Conservation (phyloP, 2,113 vertebrate genomes). For the Psettodes erumei region DNA sequence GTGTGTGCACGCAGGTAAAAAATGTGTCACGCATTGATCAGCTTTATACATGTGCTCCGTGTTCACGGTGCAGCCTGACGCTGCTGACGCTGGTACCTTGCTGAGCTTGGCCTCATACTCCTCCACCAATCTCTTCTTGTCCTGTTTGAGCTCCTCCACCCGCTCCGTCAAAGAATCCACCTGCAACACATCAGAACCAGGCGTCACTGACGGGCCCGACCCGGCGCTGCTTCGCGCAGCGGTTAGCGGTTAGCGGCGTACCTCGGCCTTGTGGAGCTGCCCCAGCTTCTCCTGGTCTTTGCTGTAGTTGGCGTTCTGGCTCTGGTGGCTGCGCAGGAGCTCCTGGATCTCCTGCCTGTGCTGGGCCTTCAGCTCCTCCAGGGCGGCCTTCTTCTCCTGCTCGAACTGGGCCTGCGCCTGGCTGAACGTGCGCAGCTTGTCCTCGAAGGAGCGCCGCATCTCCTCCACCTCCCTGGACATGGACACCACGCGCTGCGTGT, state of each 20-base stretch:
- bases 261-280: constrained; percentile 89
- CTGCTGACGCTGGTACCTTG: constrained; percentile 80
- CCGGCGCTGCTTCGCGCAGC: too few species aligned
- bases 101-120: constrained; percentile 95
- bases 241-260: not conserved
- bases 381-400: constrained; percentile 89
- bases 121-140: constrained; percentile 93
- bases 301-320: constrained; percentile 88
- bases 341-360: constrained; percentile 94
- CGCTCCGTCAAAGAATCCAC: constrained; percentile 89
- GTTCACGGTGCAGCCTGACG: too few species aligned
- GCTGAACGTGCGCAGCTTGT: constrained; percentile 90
- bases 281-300: constrained; percentile 93
- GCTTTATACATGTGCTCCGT: too few species aligned
- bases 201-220: not conserved
- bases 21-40: too few species aligned
- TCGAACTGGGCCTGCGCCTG: constrained; percentile 92
- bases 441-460: constrained; percentile 95
- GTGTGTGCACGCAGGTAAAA: too few species aligned
- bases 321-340: constrained; percentile 92
- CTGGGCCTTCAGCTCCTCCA: constrained; percentile 89
- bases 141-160: constrained; percentile 90
- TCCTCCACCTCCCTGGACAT: constrained; percentile 99
- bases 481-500: constrained; percentile 94
- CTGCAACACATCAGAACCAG: constrained; percentile 37